phyloP scores from a whole-genome alignment of 1,140 invertebrate species.

The Pogonomyrmex barbatus region DNA sequence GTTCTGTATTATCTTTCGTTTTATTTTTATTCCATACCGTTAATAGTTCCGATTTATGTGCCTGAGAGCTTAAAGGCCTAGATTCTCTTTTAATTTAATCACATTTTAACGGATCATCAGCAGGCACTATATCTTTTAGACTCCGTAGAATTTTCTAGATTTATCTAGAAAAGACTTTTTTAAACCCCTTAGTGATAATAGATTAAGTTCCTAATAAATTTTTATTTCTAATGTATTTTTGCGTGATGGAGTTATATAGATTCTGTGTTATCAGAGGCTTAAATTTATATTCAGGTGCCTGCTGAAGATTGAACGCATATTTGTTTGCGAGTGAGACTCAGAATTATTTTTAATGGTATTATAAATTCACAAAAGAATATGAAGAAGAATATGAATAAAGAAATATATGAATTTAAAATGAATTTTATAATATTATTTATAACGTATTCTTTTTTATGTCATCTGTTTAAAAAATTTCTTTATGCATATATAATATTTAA shows the following conservation, averaged over 20 bases:
- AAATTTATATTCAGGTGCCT: neutral
- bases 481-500: no score
- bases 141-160: neutral
- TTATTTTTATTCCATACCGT: neutral
- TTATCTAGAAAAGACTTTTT: neutral
- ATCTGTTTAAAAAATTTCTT: neutral
- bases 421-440: slow-evolving; percentile 2
- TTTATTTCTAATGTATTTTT: neutral
- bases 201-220: neutral
- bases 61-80: slow-evolving; percentile 46
- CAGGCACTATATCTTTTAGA: neutral
- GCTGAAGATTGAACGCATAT: neutral
- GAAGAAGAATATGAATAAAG: neutral
- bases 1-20: neutral
- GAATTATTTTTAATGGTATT: neutral
- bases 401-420: neutral
- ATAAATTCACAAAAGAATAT: neutral
- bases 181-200: slow-evolving; percentile 5
- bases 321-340: neutral
- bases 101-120: neutral
- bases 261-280: neutral
- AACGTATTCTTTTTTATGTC: neutral
- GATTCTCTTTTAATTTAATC: slow-evolving; percentile 11
- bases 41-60: slow-evolving; percentile 19
- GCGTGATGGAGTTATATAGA: neutral